A percentile compares a stretch with the other conserved stretches of the same genome.
These are phyloP conservation scores for Drosophila colorata DNA, from an alignment of 2,888 invertebrate species.

Conservation along the genomic window DNA sequence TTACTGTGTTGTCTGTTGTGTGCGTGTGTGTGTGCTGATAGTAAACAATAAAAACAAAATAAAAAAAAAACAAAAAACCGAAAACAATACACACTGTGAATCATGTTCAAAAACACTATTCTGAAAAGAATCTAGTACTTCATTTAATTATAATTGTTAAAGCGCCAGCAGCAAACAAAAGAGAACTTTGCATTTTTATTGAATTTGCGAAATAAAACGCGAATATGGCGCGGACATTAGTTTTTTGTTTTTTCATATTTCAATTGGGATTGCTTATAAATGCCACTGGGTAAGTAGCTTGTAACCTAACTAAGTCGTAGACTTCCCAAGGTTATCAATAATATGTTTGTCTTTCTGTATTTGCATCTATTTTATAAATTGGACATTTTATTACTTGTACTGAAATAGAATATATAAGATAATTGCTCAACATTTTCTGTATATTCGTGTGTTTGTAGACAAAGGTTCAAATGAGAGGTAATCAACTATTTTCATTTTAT, in stretches of 20 bases:
- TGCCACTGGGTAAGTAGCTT: conserved; percentile 74
- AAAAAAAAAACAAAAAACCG: conserved; percentile 3
- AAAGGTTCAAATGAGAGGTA: conserved; percentile 11
- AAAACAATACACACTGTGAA: conserved; percentile 19
- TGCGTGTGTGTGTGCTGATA: conserved; percentile 27
- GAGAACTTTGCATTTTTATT: conserved; percentile 21
- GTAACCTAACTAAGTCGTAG: not conserved
- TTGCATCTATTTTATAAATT: not conserved
- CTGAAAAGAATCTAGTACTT: conserved; percentile 1
- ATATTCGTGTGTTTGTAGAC: not conserved
- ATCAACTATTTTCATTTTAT: conserved; percentile 15
- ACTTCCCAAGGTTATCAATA: conserved; percentile 38
- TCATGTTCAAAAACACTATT: conserved; percentile 13
- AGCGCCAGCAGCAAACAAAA: conserved; percentile 4
- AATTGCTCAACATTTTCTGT: too few relatives aligned
- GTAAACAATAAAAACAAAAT: not conserved
- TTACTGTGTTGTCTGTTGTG: conserved; percentile 10
- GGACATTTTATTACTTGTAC: not conserved
- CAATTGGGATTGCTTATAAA: conserved; percentile 69
- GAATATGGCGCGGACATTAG: conserved; percentile 67
- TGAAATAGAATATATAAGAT: not conserved
- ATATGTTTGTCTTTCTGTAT: not conserved
- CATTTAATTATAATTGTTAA: conserved; percentile 11
- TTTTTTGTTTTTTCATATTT: conserved; percentile 56
- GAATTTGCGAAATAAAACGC: conserved; percentile 17